phyloP scores from a whole-genome alignment of 2,888 invertebrate species.

The Eudemis profundana region DNA sequence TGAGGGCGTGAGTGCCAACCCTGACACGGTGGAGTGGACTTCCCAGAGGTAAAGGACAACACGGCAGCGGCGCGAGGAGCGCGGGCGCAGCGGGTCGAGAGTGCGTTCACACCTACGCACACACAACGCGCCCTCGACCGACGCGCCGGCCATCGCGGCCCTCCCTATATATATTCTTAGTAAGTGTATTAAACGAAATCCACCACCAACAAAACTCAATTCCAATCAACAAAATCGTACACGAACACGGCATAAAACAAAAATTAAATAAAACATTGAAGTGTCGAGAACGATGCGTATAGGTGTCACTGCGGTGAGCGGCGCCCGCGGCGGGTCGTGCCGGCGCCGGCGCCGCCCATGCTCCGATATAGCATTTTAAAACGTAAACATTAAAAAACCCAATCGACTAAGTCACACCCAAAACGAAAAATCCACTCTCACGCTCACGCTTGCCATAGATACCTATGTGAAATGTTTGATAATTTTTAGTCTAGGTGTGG shows the following conservation, averaged over 20 bases:
- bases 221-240: constrained; percentile 84
- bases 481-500: constrained; percentile 81
- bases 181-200: constrained; percentile 85
- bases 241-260: constrained; percentile 84
- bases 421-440: constrained; percentile 86
- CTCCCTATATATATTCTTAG: constrained; percentile 59
- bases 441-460: constrained; percentile 86
- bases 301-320: constrained; percentile 76
- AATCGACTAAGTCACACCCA: constrained; percentile 86
- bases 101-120: constrained; percentile 74
- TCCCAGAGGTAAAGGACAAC: constrained; percentile 43
- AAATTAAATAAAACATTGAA: constrained; percentile 79
- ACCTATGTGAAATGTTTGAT: constrained; percentile 85
- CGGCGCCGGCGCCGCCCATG: constrained; percentile 76
- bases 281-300: constrained; percentile 83
- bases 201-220: constrained; percentile 85
- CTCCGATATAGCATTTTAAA: constrained; percentile 79
- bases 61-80: constrained; percentile 51
- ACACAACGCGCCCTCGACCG: constrained; percentile 68
- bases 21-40: constrained; percentile 50
- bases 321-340: constrained; percentile 69
- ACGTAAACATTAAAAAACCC: constrained; percentile 85
- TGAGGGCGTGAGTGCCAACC: constrained; percentile 49
- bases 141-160: constrained; percentile 40
- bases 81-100: constrained; percentile 55